These are phyloP conservation scores for Cyclopterus lumpus DNA, from an alignment of 2,797 vertebrate species.

Conservation along the genomic window DNA sequence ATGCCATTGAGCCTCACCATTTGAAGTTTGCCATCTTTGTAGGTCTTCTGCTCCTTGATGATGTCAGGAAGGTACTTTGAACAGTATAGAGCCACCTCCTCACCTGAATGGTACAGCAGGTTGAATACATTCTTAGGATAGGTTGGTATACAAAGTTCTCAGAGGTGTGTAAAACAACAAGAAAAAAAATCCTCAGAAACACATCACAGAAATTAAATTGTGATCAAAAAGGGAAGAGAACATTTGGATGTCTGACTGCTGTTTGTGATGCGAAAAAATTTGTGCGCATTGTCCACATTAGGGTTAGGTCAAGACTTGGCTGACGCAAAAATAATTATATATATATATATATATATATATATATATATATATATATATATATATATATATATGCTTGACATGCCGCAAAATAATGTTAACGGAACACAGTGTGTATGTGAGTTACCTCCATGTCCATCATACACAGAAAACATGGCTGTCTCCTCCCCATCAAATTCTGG, in stretches of 20 bases:
- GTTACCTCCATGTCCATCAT: slow-evolving; percentile 97
- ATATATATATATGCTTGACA: background rate
- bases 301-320: background rate
- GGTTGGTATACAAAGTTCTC: background rate
- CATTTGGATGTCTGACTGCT: too few relatives aligned
- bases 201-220: background rate
- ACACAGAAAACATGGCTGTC: slow-evolving; percentile 98
- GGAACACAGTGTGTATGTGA: background rate
- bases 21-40: slow-evolving; percentile 97
- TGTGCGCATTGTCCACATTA: background rate
- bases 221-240: background rate
- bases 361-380: too few relatives aligned
- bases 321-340: too few relatives aligned
- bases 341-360: too few relatives aligned
- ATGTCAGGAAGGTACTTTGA: slow-evolving; percentile 97
- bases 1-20: slow-evolving; percentile 83
- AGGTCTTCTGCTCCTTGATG: slow-evolving; percentile 96
- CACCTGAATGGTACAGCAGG: slow-evolving; percentile 82
- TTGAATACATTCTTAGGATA: slow-evolving; percentile 34
- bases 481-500: slow-evolving; percentile 92
- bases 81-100: slow-evolving; percentile 98
- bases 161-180: slow-evolving; percentile 6
- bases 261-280: too few relatives aligned
- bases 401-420: background rate
- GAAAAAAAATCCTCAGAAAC: background rate